A percentile compares a stretch with the other conserved stretches of the same genome.
phyloP scores from a whole-genome alignment of 1,140 invertebrate species.

The Spodoptera litura region DNA sequence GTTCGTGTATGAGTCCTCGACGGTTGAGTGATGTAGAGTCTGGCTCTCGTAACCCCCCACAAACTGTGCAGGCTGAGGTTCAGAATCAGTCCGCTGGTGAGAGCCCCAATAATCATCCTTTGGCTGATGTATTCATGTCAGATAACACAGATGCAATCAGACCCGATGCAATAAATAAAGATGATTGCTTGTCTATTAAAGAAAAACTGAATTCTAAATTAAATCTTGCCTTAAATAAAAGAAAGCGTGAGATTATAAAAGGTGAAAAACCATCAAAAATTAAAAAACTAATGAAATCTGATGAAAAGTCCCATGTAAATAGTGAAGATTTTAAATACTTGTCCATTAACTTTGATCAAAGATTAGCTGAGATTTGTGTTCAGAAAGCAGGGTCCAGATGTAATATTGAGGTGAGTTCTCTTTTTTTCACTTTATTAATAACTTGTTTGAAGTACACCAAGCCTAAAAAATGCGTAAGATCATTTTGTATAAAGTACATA shows the following conservation, averaged over 20 bases:
- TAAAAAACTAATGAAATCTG: conserved; percentile 64
- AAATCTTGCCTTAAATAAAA: conserved; percentile 77
- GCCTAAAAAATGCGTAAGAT: too few species aligned
- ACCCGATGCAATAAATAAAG: conserved; percentile 76
- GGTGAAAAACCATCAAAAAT: conserved; percentile 74
- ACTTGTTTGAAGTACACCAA: background rate
- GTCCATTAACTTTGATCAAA: conserved; percentile 69
- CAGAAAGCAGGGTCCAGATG: conserved; percentile 64
- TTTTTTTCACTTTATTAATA: background rate
- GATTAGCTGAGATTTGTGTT: conserved; percentile 74
- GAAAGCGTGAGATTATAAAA: conserved; percentile 74
- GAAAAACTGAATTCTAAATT: conserved; percentile 80
- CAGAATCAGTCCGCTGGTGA: background rate
- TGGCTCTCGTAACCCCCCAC: background rate
- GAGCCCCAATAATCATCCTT: conserved; percentile 1
- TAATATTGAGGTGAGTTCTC: conserved; percentile 70
- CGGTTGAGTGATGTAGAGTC: conserved; percentile 79
- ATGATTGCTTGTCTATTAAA: conserved; percentile 80
- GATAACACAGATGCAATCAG: conserved; percentile 52
- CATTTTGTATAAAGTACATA: too few species aligned
- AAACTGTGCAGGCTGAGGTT: background rate
- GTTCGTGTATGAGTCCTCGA: conserved; percentile 86
- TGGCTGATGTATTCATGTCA: conserved; percentile 65
- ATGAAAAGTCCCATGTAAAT: conserved; percentile 49
- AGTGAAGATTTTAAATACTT: conserved; percentile 62